Conservation (phyloP, 2,888 invertebrate genomes). For the Acanthoscelides obtectus region DNA sequence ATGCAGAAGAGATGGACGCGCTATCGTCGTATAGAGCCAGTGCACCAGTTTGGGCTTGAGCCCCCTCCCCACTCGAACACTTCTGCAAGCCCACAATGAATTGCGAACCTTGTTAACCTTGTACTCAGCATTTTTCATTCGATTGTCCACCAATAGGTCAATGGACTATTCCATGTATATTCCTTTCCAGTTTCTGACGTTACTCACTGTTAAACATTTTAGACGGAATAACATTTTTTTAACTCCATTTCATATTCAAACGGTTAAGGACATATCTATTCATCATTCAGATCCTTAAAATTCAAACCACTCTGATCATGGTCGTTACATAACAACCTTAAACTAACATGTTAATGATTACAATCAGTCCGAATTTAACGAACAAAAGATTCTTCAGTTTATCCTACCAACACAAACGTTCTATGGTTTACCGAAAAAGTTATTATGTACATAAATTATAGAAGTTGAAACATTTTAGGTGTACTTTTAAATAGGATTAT, state of each 20-base stretch:
- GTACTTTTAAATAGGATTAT: neutral
- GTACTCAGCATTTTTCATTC: too few relatives aligned
- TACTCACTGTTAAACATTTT: too few relatives aligned
- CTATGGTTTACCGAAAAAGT: neutral
- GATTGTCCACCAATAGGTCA: too few relatives aligned
- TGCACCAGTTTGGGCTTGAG: too few relatives aligned
- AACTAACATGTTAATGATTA: neutral
- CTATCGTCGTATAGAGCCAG: too few relatives aligned
- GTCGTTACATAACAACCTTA: neutral
- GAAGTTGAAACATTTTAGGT: neutral
- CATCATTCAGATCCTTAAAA: neutral
- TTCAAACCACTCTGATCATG: neutral
- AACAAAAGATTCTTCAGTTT: neutral
- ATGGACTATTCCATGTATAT: too few relatives aligned
- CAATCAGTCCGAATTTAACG: neutral
- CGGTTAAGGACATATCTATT: neutral
- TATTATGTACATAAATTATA: neutral
- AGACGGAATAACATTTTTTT: neutral
- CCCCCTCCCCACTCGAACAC: too few relatives aligned
- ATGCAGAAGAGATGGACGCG: too few relatives aligned
- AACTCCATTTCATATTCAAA: neutral
- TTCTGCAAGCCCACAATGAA: too few relatives aligned
- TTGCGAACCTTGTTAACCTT: too few relatives aligned
- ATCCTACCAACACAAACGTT: neutral
- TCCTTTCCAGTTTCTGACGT: too few relatives aligned